These are phyloP conservation scores for Globodera ellingtonae DNA, from an alignment of 1,140 invertebrate genomes.

Conservation along the genomic window DNA sequence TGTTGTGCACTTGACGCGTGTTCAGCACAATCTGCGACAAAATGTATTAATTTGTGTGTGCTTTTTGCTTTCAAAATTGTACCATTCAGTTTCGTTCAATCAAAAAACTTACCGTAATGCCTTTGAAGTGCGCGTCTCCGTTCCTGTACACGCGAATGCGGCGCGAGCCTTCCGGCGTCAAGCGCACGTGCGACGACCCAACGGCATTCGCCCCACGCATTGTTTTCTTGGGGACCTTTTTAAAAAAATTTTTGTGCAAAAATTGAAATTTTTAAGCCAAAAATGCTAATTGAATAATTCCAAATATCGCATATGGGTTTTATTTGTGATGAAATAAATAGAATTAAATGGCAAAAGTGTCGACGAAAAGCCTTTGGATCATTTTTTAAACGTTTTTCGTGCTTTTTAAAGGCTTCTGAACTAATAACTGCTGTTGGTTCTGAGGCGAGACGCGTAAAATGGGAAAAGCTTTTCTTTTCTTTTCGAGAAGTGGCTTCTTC, in stretches of 20 bases:
- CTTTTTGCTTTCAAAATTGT: neutral
- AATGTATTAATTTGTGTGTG: too few species aligned
- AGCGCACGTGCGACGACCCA: neutral
- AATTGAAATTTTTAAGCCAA: neutral
- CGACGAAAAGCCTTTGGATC: neutral
- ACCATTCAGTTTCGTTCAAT: neutral
- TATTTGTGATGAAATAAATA: too few species aligned
- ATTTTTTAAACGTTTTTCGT: neutral
- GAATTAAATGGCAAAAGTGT: too few species aligned
- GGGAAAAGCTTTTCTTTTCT: too few species aligned
- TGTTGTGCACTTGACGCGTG: conserved; percentile 42
- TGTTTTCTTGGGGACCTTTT: neutral
- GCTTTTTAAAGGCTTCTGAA: too few species aligned
- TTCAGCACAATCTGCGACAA: conserved; percentile 38
- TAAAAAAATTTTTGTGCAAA: neutral
- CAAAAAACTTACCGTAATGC: conserved; percentile 35
- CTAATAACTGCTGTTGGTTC: too few species aligned
- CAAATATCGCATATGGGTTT: neutral
- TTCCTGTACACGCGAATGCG: conserved; percentile 46
- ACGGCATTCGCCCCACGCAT: neutral
- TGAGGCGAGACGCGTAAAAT: too few species aligned
- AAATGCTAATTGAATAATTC: neutral
- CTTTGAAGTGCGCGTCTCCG: conserved; percentile 44
- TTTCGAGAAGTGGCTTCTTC: neutral
- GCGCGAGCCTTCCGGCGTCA: conserved; percentile 35